Percentiles rank a stretch among this genome's conserved stretches.
Conservation (phyloP, 2,888 invertebrate genomes). For the Drosophila glabriapex region DNA sequence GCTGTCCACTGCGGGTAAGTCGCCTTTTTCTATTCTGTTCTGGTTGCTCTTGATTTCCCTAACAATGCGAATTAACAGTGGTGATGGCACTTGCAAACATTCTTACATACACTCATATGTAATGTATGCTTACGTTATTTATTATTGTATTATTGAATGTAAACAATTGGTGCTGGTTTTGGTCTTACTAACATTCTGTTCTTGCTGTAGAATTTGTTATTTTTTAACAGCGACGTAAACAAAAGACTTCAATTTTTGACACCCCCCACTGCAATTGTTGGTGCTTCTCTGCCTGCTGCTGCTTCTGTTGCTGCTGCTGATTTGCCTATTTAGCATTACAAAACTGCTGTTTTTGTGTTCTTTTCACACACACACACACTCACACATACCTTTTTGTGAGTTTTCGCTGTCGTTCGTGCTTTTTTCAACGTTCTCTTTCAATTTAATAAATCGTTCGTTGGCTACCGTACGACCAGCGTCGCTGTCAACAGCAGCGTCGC, state of each 20-base stretch:
- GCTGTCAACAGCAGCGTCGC: slow-evolving; percentile 22
- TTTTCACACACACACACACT: slow-evolving; percentile 14
- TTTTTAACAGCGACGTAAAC: slow-evolving; percentile 46
- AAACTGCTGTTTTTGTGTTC: slow-evolving; percentile 64
- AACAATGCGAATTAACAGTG: slow-evolving; percentile 39
- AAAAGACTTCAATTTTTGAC: slow-evolving; percentile 73
- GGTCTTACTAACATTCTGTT: slow-evolving; percentile 37
- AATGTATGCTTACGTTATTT: slow-evolving; percentile 1
- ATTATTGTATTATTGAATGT: slow-evolving; percentile 16
- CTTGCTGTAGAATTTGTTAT: slow-evolving; percentile 18
- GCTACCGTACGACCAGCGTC: slow-evolving; percentile 47
- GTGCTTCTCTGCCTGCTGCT: slow-evolving; percentile 11
- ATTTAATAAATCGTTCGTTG: slow-evolving; percentile 62
- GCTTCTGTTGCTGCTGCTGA: slow-evolving; percentile 7
- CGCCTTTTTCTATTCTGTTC: slow-evolving; percentile 1
- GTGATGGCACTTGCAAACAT: slow-evolving; percentile 43
- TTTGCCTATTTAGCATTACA: slow-evolving; percentile 76
- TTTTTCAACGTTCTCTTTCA: slow-evolving; percentile 74
- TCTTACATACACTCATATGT: background rate
- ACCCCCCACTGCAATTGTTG: slow-evolving; percentile 26
- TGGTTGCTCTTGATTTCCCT: slow-evolving; percentile 25
- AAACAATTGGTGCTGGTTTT: slow-evolving; percentile 49
- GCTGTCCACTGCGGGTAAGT: slow-evolving; percentile 45
- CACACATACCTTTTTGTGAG: slow-evolving; percentile 26
- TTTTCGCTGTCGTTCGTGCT: slow-evolving; percentile 78